phyloP scores from a whole-genome alignment of 53 echinoderm and acorn worm species.

The Echinometra lucunter region DNA sequence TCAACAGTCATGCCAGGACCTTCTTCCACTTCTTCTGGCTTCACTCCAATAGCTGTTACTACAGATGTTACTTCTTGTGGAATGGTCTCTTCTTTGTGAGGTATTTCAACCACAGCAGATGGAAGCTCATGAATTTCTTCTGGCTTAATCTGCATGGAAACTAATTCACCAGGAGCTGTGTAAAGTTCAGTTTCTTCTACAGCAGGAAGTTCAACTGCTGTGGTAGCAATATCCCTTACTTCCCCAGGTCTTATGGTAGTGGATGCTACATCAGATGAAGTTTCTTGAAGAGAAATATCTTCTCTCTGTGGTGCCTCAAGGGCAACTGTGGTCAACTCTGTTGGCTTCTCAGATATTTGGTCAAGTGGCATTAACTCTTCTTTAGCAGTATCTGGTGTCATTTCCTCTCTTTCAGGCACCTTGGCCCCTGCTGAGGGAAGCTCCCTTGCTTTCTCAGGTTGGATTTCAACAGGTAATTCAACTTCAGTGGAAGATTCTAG shows the following conservation, averaged over 20 bases:
- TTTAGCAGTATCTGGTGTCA: constrained; percentile 52
- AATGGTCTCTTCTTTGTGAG: background rate
- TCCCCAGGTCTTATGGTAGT: background rate
- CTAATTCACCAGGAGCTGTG: constrained; percentile 8
- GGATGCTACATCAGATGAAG: background rate
- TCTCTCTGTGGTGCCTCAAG: constrained; percentile 53
- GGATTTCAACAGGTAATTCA: background rate
- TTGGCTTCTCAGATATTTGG: constrained; percentile 61
- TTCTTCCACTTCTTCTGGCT: constrained; percentile 21
- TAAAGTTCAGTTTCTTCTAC: background rate
- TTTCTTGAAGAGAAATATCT: constrained; percentile 2
- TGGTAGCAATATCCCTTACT: constrained; percentile 4
- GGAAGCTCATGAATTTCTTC: constrained; percentile 39
- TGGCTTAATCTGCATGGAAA: constrained; percentile 28
- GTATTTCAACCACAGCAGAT: constrained; percentile 19
- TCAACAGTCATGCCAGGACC: constrained; percentile 7
- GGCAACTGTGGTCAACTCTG: constrained; percentile 62
- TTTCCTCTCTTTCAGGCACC: constrained; percentile 65
- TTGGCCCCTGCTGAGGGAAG: constrained; percentile 67
- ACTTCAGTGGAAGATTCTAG: background rate
- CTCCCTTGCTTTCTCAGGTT: constrained; percentile 61
- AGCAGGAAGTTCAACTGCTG: constrained; percentile 2
- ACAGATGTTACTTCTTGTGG: constrained; percentile 41
- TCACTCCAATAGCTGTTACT: background rate
- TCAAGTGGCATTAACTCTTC: constrained; percentile 55